phyloP scores from a whole-genome alignment of 2,888 invertebrate species.

The Blera fallax region DNA sequence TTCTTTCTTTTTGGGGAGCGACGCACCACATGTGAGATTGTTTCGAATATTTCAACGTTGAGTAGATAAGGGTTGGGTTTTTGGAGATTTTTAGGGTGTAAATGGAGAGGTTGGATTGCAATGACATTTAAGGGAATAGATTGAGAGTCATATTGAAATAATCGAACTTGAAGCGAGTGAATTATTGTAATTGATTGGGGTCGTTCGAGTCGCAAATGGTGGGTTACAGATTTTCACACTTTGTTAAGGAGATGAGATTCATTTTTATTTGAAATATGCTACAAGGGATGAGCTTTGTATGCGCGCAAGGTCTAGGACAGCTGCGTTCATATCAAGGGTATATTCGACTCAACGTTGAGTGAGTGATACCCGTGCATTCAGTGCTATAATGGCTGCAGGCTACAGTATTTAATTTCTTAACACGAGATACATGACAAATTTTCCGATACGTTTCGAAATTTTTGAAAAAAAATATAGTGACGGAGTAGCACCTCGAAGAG shows the following conservation, averaged over 20 bases:
- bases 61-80: slow-evolving; percentile 43
- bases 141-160: slow-evolving; percentile 65
- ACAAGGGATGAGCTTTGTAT: not conserved
- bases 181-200: slow-evolving; percentile 68
- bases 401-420: too few relatives aligned
- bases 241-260: slow-evolving; percentile 6
- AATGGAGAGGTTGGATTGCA: slow-evolving; percentile 55
- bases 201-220: slow-evolving; percentile 40
- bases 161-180: slow-evolving; percentile 60
- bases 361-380: too few relatives aligned
- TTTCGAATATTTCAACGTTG: slow-evolving; percentile 63
- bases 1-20: slow-evolving; percentile 9
- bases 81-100: not conserved
- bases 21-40: slow-evolving; percentile 51
- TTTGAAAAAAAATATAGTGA: too few relatives aligned
- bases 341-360: too few relatives aligned
- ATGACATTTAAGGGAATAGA: slow-evolving; percentile 62
- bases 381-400: too few relatives aligned
- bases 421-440: too few relatives aligned
- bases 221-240: slow-evolving; percentile 23
- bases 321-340: too few relatives aligned
- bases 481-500: too few relatives aligned
- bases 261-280: not conserved
- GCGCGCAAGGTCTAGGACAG: not conserved
- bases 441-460: too few relatives aligned